Conservation (phyloP, 1,140 invertebrate genomes). For the Uloborus diversus region DNA sequence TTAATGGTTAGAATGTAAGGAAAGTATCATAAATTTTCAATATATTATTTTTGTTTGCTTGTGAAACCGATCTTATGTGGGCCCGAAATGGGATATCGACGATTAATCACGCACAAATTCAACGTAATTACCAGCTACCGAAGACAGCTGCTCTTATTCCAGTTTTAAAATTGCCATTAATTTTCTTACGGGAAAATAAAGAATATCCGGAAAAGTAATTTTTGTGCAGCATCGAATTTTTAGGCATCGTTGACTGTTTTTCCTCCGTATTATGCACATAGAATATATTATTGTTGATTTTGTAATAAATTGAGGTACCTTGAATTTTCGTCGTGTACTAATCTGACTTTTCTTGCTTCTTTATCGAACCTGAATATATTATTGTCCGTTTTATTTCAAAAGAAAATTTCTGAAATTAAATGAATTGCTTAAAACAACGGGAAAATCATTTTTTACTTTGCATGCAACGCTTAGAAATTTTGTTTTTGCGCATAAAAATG, state of each 20-base stretch:
- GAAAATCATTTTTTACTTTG: too few relatives aligned
- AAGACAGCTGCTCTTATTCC: constrained; percentile 44
- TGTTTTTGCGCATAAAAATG: too few relatives aligned
- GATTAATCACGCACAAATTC: constrained; percentile 35
- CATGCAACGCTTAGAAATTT: too few relatives aligned
- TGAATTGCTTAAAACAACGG: too few relatives aligned
- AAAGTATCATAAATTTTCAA: constrained; percentile 34
- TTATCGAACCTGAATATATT: too few relatives aligned
- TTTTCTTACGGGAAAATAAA: constrained; percentile 23
- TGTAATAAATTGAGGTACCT: too few relatives aligned
- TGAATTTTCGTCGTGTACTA: too few relatives aligned
- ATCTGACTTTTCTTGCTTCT: too few relatives aligned
- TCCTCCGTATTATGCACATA: too few relatives aligned
- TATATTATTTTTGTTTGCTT: constrained; percentile 21
- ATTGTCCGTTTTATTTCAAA: too few relatives aligned
- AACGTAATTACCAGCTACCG: constrained; percentile 46
- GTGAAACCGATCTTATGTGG: neutral
- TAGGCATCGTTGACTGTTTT: neutral
- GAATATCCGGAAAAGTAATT: constrained; percentile 27
- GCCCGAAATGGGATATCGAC: constrained; percentile 38
- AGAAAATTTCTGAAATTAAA: too few relatives aligned
- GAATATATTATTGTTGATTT: too few relatives aligned
- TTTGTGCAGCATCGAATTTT: neutral
- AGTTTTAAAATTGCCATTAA: constrained; percentile 49
- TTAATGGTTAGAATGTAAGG: constrained; percentile 17